Evolutionary conservation across 2,888 invertebrate species (phyloP).

Genomic region (Pseudolycoriella hygida): DNA sequence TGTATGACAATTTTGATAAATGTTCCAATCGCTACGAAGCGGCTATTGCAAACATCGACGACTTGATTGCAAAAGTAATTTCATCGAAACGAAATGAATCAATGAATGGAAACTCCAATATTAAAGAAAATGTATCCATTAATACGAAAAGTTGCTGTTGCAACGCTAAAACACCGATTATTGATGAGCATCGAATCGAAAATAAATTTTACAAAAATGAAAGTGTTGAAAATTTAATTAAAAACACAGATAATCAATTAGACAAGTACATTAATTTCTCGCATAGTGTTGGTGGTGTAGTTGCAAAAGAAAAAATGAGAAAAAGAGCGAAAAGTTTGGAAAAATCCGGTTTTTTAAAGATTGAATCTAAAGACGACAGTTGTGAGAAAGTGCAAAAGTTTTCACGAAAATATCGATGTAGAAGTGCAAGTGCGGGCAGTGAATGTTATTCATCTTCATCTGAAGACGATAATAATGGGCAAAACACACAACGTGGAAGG

Average conservation of each 20-base stretch:
- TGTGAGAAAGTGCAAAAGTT: background rate
- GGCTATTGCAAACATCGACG: slow-evolving; percentile 4
- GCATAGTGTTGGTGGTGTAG: background rate
- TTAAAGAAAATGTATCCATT: no score
- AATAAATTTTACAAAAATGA: no score
- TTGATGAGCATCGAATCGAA: no score
- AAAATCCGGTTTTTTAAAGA: background rate
- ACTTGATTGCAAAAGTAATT: slow-evolving; percentile 2
- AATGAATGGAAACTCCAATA: background rate
- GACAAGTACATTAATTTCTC: background rate
- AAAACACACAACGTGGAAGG: background rate
- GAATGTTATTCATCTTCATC: slow-evolving; percentile 4
- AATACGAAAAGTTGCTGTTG: no score
- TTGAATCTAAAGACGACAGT: background rate
- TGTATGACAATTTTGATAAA: background rate
- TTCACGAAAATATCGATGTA: background rate
- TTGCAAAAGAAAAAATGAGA: no score
- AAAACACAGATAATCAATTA: background rate
- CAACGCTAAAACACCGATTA: no score
- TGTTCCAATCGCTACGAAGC: slow-evolving; percentile 1
- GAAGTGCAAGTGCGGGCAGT: slow-evolving; percentile 5
- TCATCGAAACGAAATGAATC: background rate
- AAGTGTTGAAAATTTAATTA: background rate
- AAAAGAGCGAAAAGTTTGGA: background rate
- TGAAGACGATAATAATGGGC: slow-evolving; percentile 3